These are phyloP conservation scores for Dipodomys stephensi DNA, from an alignment of 2,113 vertebrate genomes.

Conservation along the genomic window DNA sequence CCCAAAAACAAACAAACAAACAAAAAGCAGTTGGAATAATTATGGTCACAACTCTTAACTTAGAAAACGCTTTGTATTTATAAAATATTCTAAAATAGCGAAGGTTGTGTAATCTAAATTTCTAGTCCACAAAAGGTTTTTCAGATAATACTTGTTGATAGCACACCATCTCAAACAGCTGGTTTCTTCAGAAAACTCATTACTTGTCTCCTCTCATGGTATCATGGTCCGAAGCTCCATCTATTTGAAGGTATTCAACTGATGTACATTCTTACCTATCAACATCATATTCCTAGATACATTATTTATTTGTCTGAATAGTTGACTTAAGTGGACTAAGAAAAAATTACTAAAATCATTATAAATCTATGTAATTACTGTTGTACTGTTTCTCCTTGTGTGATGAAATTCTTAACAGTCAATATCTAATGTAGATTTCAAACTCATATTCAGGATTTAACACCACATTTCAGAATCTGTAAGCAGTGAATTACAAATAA, in stretches of 20 bases:
- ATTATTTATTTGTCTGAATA: not conserved
- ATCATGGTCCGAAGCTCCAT: not conserved
- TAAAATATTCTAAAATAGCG: not conserved
- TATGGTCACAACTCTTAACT: not conserved
- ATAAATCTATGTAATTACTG: not conserved
- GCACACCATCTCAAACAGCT: not conserved
- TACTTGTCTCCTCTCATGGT: not conserved
- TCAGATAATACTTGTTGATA: not conserved
- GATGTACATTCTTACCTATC: not conserved
- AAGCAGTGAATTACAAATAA: constrained; percentile 58
- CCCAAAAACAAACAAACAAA: too few species aligned
- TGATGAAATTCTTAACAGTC: not conserved
- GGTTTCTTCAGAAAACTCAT: not conserved
- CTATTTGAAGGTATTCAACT: not conserved
- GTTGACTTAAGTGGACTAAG: not conserved
- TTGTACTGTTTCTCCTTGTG: not conserved
- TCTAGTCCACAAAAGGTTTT: not conserved
- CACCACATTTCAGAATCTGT: not conserved
- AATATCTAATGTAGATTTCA: constrained; percentile 3
- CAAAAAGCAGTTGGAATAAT: not conserved
- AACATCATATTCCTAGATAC: not conserved
- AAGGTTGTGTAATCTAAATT: not conserved
- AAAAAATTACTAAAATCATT: constrained; percentile 39
- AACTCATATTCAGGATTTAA: constrained; percentile 39
- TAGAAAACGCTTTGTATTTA: not conserved